Conservation (phyloP, 2,797 vertebrate genomes). For the Cyclura pinguis region DNA sequence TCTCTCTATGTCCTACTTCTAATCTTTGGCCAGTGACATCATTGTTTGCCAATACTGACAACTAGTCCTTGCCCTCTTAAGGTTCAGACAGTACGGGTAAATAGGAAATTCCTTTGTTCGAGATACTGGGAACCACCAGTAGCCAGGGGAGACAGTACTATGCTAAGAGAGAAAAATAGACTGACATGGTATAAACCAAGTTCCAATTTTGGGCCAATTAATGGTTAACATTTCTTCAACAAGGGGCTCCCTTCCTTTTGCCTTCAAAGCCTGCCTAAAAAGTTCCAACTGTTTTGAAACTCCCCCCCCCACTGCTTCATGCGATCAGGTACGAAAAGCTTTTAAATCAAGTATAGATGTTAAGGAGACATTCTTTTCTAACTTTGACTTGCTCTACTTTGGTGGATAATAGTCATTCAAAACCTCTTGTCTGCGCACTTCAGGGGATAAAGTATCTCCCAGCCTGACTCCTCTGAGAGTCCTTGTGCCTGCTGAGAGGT, state of each 20-base stretch:
- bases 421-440: constrained; percentile 58
- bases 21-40: background rate
- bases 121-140: background rate
- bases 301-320: constrained; percentile 37
- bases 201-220: background rate
- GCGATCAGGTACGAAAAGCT: constrained; percentile 34
- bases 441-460: constrained; percentile 64
- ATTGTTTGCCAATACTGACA: background rate
- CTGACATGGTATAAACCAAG: background rate
- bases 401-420: constrained; percentile 47
- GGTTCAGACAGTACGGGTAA: too few species aligned
- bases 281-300: constrained; percentile 35
- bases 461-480: constrained; percentile 51
- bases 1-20: background rate
- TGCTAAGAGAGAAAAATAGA: background rate
- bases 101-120: background rate
- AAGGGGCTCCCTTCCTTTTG: background rate
- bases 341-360: constrained; percentile 50
- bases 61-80: too few species aligned
- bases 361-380: constrained; percentile 26
- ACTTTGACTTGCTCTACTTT: constrained; percentile 33
- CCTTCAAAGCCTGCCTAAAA: background rate
- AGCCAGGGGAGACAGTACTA: background rate
- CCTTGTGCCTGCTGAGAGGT: constrained; percentile 53
- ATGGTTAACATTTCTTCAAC: background rate